Evolutionary conservation across 2,113 vertebrate genomes (phyloP), one percentile per base, ranked within the genome.

Genomic region (Pangasianodon gigas): DNA sequence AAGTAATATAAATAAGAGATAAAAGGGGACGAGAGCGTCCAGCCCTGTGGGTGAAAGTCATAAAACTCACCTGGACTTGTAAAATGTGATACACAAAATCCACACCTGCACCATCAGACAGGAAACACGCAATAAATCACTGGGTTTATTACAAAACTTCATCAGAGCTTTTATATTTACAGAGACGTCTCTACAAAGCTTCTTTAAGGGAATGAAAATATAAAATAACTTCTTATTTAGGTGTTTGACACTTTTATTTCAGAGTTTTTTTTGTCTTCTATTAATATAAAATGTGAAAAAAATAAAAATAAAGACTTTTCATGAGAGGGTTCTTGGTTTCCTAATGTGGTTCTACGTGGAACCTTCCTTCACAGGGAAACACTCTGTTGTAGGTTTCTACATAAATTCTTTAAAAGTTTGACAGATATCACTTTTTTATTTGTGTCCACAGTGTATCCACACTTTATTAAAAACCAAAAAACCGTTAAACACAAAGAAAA

Each of bases 11-110:
- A 60, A 24, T 24, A 1, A 24, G 56, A 41, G n/a, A 62, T 41
- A 14, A 44, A 54, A 74, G 48, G 32, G 19, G 16, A 86, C 3
- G 67, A 71, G n/a, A 37, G 51, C 21, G 19, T 67, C 41, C 60
- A 77, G 69, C n/a, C 69, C 85, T 46, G 19, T 51, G 62, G 89
- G 60, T 62, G 51, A 79, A 86, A 52, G 62, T 58, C 74, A 24
- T 87, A 87, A 90, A 90, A 58, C 86, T 87, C 86, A 84, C 86
- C 80, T 87, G 80, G 52, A 29, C 44, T 7, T 48, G 77, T 87
- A 87, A 60, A 85, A 37, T 2, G 32, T 52, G 77, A 81, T 52
- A 4, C 54, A 11, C n/a, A 16, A 19, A 9, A 46, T 37, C 75
- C 41, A 51, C 26, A 75, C 80, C 86, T 86, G 82, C 24, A 29